Evolutionary conservation across 2,113 vertebrate genomes (phyloP).

Genomic region (Misgurnus anguillicaudatus): DNA sequence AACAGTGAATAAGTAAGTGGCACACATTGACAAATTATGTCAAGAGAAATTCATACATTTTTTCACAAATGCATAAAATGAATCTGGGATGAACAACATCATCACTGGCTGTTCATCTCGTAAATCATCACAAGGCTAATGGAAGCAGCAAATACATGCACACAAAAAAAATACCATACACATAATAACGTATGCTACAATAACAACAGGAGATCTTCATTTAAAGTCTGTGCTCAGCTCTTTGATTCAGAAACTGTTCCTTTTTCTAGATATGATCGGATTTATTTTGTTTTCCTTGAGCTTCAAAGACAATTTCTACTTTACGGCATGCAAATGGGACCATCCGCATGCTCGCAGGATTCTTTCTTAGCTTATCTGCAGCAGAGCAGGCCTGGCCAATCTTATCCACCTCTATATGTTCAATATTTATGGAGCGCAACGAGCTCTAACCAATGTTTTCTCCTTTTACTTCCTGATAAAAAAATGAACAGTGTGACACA

Average conservation of each 20-base stretch:
- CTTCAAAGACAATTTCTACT: conserved; percentile 40
- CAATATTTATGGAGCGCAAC: conserved; percentile 52
- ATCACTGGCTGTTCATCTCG: conserved; percentile 31
- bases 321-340: conserved; percentile 53
- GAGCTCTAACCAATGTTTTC: conserved; percentile 19
- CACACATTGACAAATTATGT: conserved; percentile 12
- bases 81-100: conserved; percentile 6
- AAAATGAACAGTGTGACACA: conserved; percentile 36
- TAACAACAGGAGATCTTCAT: conserved; percentile 30
- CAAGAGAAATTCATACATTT: not conserved
- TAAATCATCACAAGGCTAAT: conserved; percentile 11
- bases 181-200: conserved; percentile 34
- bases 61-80: conserved; percentile 20
- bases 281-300: conserved; percentile 49
- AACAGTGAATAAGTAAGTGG: conserved; percentile 3
- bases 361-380: conserved; percentile 54
- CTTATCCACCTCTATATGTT: conserved; percentile 42
- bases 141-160: conserved; percentile 28
- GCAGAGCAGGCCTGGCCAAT: conserved; percentile 21
- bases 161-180: conserved; percentile 17
- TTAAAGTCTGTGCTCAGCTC: conserved; percentile 34
- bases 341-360: conserved; percentile 42
- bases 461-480: conserved; percentile 47
- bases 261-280: conserved; percentile 52
- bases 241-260: conserved; percentile 38